These are phyloP conservation scores for Andrena hattorfiana DNA, from an alignment of 2,888 invertebrate genomes.

Conservation along the genomic window DNA sequence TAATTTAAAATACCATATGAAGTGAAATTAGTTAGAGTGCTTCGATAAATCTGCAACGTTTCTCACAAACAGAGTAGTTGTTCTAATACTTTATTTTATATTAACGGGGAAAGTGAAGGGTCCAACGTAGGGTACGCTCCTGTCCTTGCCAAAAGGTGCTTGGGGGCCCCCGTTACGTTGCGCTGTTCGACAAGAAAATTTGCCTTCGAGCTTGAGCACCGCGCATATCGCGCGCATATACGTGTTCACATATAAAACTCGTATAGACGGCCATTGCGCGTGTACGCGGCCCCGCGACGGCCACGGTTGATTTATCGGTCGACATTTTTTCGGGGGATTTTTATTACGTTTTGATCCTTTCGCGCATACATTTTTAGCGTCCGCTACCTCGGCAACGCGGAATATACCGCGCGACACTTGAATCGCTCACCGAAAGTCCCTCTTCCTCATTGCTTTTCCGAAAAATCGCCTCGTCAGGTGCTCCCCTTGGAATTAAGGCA, in stretches of 20 bases:
- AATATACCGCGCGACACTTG: conserved; percentile 20
- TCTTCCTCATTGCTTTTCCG: conserved; percentile 26
- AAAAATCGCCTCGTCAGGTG: conserved; percentile 3
- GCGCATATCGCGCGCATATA: conserved; percentile 57
- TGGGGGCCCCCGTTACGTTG: conserved; percentile 67
- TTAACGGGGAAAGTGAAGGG: background rate
- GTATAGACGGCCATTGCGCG: conserved; percentile 15
- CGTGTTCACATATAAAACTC: conserved; percentile 48
- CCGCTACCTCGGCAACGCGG: conserved; percentile 22
- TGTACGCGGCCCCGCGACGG: conserved; percentile 21
- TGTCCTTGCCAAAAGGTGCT: conserved; percentile 52
- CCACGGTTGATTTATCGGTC: conserved; percentile 79
- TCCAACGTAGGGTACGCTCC: conserved; percentile 48
- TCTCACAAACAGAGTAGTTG: no score
- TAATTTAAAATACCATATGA: no score
- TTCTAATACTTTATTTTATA: no score
- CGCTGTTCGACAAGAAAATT: conserved; percentile 78
- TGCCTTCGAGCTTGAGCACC: conserved; percentile 70
- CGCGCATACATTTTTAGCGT: conserved; percentile 64
- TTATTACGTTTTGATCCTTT: conserved; percentile 80
- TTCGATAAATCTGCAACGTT: no score
- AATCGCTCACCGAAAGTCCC: conserved; percentile 14
- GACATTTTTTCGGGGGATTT: conserved; percentile 79
- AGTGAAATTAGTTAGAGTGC: no score
- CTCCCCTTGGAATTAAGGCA: background rate